A percentile compares a stretch with the other conserved stretches of the same genome.
Evolutionary conservation across 2,888 invertebrate genomes (phyloP).

Genomic region (Drosophila dives): DNA sequence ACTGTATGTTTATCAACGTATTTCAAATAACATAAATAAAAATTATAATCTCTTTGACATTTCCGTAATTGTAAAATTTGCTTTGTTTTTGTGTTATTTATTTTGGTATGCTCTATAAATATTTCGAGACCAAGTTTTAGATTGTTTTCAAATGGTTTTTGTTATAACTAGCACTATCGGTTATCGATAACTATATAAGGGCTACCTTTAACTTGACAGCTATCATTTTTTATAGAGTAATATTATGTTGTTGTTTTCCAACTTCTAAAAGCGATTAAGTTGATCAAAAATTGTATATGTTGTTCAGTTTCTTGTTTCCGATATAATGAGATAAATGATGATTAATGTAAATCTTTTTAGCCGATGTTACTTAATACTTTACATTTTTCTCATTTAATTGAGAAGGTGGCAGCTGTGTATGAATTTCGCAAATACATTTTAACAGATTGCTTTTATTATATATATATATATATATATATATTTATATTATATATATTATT

Average conservation of each 20-base stretch:
- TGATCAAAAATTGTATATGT: not conserved
- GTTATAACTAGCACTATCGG: not conserved
- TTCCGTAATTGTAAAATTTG: constrained; percentile 12
- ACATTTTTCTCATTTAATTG: constrained; percentile 4
- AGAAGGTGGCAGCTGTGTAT: constrained; percentile 26
- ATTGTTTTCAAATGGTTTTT: constrained; percentile 7
- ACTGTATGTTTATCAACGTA: constrained; percentile 5
- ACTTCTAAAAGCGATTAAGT: not conserved
- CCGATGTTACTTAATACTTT: not conserved
- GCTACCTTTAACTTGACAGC: not conserved
- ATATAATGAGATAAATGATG: not conserved
- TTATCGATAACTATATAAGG: not conserved
- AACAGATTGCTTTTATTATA: constrained; percentile 22
- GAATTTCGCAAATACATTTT: constrained; percentile 19
- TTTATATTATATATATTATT: constrained; percentile 14
- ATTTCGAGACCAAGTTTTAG: constrained; percentile 6
- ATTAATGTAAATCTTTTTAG: not conserved
- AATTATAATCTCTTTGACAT: constrained; percentile 17
- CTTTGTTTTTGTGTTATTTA: not conserved
- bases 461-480: not conserved
- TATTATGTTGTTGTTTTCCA: not conserved
- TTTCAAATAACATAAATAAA: constrained; percentile 17
- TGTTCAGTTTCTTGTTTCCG: not conserved
- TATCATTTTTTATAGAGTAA: not conserved
- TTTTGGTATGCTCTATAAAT: constrained; percentile 5